A percentile compares a stretch with the other conserved stretches of the same genome.
phyloP scores from a whole-genome alignment of 53 echinoderm and acorn worm species.

The Actinopyga echinites region DNA sequence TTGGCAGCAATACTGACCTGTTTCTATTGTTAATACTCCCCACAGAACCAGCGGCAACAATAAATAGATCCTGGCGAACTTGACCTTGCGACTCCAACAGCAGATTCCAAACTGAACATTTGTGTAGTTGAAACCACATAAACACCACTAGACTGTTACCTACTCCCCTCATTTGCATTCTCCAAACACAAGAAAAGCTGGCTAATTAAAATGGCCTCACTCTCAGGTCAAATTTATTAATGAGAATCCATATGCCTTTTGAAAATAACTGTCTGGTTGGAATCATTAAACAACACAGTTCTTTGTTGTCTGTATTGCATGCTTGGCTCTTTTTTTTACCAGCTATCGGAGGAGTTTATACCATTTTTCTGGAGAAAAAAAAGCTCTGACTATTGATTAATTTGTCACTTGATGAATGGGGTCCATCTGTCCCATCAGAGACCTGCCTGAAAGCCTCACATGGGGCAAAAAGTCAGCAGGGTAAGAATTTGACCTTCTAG shows the following conservation, averaged over 20 bases:
- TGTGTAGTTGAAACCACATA: conserved; percentile 38
- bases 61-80: conserved; percentile 43
- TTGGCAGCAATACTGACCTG: conserved; percentile 31
- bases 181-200: conserved; percentile 34
- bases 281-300: conserved; percentile 46
- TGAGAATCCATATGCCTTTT: conserved; percentile 37
- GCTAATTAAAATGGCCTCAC: conserved; percentile 49
- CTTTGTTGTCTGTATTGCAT: conserved; percentile 45
- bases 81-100: conserved; percentile 39
- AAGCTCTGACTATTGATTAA: conserved; percentile 27
- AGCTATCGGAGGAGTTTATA: not conserved
- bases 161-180: conserved; percentile 43
- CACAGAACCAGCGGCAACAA: conserved; percentile 35
- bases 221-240: conserved; percentile 40
- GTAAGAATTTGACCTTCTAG: conserved; percentile 38
- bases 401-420: conserved; percentile 48
- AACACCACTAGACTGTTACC: conserved; percentile 34
- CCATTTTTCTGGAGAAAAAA: too few species aligned
- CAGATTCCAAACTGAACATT: conserved; percentile 40
- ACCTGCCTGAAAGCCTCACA: conserved; percentile 35
- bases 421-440: conserved; percentile 24
- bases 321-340: conserved; percentile 7
- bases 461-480: conserved; percentile 39
- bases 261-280: conserved; percentile 27
- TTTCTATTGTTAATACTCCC: conserved; percentile 36